phyloP scores from a whole-genome alignment of 2,888 invertebrate species.

The Cryptocheilus praepositus region DNA sequence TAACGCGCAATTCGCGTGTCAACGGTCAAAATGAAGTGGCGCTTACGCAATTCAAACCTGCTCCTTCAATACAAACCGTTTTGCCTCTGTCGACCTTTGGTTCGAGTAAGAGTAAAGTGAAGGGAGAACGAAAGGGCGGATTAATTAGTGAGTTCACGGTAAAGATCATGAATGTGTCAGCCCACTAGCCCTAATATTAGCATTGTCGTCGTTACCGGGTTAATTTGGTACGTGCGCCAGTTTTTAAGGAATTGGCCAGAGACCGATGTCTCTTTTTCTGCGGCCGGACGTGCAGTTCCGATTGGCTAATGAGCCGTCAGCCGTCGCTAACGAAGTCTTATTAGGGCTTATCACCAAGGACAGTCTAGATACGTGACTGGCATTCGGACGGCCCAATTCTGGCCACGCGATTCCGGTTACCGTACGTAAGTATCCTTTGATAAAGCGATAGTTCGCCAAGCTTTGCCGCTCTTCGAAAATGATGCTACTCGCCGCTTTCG shows the following conservation, averaged over 20 bases:
- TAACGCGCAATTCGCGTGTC: no score
- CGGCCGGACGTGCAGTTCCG: constrained; percentile 25
- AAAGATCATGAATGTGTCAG: constrained; percentile 17
- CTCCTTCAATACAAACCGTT: no score
- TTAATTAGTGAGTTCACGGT: constrained; percentile 12
- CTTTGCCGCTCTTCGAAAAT: not conserved
- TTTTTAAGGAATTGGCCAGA: constrained; percentile 27
- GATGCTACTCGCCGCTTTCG: not conserved
- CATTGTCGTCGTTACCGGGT: constrained; percentile 33
- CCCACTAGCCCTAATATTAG: constrained; percentile 21
- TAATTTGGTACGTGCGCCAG: constrained; percentile 37
- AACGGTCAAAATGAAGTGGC: no score
- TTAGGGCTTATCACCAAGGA: constrained; percentile 24
- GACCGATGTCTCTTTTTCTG: constrained; percentile 20
- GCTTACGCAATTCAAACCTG: no score
- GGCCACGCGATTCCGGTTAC: no score
- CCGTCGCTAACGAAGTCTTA: constrained; percentile 32
- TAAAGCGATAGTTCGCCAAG: not conserved
- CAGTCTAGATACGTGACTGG: not conserved
- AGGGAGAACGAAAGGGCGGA: constrained; percentile 11
- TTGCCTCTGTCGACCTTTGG: no score
- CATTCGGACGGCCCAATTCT: not conserved
- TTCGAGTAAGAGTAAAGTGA: no score
- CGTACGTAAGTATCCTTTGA: no score
- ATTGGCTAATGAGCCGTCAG: constrained; percentile 45